These are phyloP conservation scores for Heliconius ismenius DNA, from an alignment of 2,888 invertebrate genomes.

Conservation along the genomic window DNA sequence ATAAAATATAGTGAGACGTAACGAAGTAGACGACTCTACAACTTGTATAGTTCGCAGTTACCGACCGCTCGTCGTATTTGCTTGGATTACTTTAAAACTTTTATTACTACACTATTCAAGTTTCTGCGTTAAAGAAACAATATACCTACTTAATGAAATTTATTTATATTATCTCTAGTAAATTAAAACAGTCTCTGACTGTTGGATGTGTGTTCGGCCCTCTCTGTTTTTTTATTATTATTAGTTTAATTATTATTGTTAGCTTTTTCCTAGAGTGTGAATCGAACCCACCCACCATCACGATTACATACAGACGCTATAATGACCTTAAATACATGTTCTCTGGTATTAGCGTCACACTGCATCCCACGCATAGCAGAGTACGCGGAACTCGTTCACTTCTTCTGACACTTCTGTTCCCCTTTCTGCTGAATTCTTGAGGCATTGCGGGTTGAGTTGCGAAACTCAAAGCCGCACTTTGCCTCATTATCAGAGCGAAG, in stretches of 20 bases:
- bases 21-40: conserved; percentile 1
- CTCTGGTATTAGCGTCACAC: too few species aligned
- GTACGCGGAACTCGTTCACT: neutral
- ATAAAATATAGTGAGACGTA: conserved; percentile 17
- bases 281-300: neutral
- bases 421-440: neutral
- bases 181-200: neutral
- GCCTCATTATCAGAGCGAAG: neutral
- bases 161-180: neutral
- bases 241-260: too few species aligned
- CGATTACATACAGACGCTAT: neutral
- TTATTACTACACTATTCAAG: conserved; percentile 10
- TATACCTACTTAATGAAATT: neutral
- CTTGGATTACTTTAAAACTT: conserved; percentile 22
- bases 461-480: neutral
- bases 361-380: neutral
- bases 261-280: neutral
- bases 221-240: neutral
- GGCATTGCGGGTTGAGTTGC: neutral
- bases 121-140: conserved; percentile 7
- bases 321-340: too few species aligned
- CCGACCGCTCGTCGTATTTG: conserved; percentile 23
- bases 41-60: conserved; percentile 11
- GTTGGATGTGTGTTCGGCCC: neutral
- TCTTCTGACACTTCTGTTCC: neutral